A percentile compares a stretch with the other conserved stretches of the same genome.
Evolutionary conservation across 2,888 invertebrate genomes (phyloP).

Genomic region (Anthrax anthrax): DNA sequence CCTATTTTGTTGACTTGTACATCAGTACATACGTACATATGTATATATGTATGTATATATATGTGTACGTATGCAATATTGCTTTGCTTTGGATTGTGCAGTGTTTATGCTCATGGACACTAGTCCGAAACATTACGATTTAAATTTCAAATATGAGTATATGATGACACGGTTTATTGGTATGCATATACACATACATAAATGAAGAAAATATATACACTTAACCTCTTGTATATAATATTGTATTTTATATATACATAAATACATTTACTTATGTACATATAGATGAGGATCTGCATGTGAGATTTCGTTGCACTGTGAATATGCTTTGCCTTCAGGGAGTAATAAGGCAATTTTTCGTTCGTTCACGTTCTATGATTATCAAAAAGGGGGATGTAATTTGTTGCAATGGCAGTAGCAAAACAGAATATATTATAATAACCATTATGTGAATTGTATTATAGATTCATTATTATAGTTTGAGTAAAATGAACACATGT

Average conservation of each 20-base stretch:
- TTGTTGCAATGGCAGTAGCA: not conserved
- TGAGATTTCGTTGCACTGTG: not conserved
- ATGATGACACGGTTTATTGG: no score
- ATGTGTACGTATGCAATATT: no score
- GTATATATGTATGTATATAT: no score
- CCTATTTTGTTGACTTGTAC: slow-evolving; percentile 22
- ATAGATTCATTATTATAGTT: no score
- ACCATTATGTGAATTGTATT: no score
- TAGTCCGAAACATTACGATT: not conserved
- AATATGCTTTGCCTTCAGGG: not conserved
- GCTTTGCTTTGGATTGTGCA: no score
- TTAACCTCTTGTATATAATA: no score
- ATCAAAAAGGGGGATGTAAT: not conserved
- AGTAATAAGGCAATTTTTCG: not conserved
- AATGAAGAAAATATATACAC: no score
- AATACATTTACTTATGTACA: not conserved
- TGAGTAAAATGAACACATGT: not conserved
- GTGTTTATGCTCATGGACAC: slow-evolving; percentile 16
- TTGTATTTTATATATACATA: no score
- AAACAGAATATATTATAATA: not conserved
- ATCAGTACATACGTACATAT: slow-evolving; percentile 4
- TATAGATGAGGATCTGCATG: not conserved
- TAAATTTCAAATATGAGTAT: no score
- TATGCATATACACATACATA: no score
- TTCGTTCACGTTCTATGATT: slow-evolving; percentile 2